phyloP scores from a whole-genome alignment of 2,888 invertebrate species.

The Noctuana brunneofusca region DNA sequence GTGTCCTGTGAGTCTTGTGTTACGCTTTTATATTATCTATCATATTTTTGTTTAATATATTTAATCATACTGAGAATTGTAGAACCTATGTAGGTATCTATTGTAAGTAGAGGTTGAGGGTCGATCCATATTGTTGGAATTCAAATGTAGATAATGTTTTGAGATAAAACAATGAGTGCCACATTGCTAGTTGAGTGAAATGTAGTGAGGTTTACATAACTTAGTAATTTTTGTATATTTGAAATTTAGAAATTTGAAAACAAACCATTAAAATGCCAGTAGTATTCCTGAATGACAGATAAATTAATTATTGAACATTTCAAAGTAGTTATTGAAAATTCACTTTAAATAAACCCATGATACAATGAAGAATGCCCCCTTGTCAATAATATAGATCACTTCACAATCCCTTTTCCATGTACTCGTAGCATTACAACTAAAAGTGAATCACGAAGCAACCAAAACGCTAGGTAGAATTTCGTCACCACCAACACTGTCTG shows the following conservation, averaged over 20 bases:
- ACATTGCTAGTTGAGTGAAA: conserved; percentile 18
- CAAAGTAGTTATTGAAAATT: conserved; percentile 9
- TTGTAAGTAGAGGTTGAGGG: conserved; percentile 37
- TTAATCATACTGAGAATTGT: conserved; percentile 35
- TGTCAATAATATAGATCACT: conserved; percentile 1
- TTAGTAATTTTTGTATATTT: conserved; percentile 10
- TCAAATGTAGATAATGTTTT: conserved; percentile 15
- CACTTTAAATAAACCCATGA: not conserved
- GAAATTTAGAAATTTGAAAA: not conserved
- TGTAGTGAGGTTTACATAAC: not conserved
- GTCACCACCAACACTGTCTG: conserved; percentile 23
- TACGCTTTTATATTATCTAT: conserved; percentile 76
- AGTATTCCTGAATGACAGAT: not conserved
- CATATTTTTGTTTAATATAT: conserved; percentile 45
- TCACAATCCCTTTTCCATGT: conserved; percentile 6
- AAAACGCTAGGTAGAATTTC: conserved; percentile 15
- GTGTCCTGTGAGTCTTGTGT: conserved; percentile 85
- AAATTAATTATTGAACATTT: conserved; percentile 3
- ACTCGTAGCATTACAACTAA: conserved; percentile 1
- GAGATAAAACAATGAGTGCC: conserved; percentile 3
- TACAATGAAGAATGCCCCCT: conserved; percentile 1
- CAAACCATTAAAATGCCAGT: conserved; percentile 3
- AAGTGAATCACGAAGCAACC: not conserved
- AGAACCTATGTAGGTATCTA: conserved; percentile 46
- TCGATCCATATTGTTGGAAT: not conserved